These are phyloP conservation scores for Eristalis arbustorum DNA, from an alignment of 2,888 invertebrate species.

Conservation along the genomic window DNA sequence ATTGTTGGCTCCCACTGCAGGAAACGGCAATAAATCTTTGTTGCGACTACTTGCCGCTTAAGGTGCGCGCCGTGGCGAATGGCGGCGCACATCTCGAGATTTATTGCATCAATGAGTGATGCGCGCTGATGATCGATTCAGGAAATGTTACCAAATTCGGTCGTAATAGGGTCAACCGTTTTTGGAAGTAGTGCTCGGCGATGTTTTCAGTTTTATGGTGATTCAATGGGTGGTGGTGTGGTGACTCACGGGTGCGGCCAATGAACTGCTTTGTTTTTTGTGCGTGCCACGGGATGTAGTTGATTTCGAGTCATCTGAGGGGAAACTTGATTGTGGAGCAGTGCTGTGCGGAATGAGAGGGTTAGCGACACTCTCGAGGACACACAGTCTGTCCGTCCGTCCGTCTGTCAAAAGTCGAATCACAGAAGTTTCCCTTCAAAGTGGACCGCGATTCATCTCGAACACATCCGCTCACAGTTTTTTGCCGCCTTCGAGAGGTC, in stretches of 20 bases:
- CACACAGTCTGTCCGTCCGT: too few relatives aligned
- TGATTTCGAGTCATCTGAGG: too few relatives aligned
- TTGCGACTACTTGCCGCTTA: neutral
- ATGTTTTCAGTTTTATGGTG: neutral
- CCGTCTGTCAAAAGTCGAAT: too few relatives aligned
- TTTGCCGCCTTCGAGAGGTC: too few relatives aligned
- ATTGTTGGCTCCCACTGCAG: neutral
- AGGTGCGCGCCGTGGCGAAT: neutral
- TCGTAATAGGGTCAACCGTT: neutral
- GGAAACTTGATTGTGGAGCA: too few relatives aligned
- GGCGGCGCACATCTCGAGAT: neutral
- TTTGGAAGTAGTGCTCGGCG: neutral
- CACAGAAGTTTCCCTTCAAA: too few relatives aligned
- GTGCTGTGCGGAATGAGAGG: too few relatives aligned
- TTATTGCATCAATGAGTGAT: neutral
- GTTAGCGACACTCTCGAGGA: too few relatives aligned
- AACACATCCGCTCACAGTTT: too few relatives aligned
- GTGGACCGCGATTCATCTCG: too few relatives aligned
- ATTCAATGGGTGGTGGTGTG: neutral
- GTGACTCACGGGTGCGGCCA: neutral
- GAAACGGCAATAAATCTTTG: neutral
- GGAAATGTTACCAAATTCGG: neutral
- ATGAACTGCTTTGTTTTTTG: neutral
- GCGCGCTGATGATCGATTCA: neutral
- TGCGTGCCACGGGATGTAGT: neutral